A percentile compares a stretch with the other conserved stretches of the same genome.
phyloP scores from a whole-genome alignment of 2,797 vertebrate species.

The Sternotherus odoratus region DNA sequence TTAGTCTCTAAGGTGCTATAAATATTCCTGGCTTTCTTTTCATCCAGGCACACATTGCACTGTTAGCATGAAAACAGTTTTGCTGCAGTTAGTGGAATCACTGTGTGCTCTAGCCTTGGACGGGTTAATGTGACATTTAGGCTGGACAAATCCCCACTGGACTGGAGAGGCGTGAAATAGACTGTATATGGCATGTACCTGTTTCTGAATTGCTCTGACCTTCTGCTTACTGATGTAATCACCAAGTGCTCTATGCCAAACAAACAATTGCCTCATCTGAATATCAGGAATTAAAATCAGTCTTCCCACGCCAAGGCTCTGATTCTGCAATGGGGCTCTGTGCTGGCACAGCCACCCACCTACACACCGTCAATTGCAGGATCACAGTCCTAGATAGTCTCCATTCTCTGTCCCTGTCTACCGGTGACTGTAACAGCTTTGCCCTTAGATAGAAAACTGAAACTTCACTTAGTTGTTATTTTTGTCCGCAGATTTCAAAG shows the following conservation, averaged over 20 bases:
- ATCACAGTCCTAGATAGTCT: background rate
- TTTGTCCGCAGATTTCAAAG: constrained; percentile 6
- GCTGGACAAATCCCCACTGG: rapidly evolving
- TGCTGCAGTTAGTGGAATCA: background rate
- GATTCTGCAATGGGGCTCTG: background rate
- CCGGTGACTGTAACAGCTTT: background rate
- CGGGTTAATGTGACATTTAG: rapidly evolving
- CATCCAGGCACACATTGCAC: background rate
- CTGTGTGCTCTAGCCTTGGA: background rate
- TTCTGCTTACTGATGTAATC: background rate
- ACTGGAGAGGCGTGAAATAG: rapidly evolving
- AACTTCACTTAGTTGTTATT: background rate
- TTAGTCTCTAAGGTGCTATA: too few relatives aligned
- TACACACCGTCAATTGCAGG: background rate
- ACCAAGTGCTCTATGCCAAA: rapidly evolving
- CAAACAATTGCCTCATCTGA: background rate
- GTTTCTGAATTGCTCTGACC: background rate
- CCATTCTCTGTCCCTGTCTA: background rate
- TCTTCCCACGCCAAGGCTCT: rapidly evolving
- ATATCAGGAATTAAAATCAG: background rate
- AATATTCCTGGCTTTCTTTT: too few relatives aligned
- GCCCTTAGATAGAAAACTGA: background rate
- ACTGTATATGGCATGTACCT: background rate
- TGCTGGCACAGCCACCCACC: rapidly evolving
- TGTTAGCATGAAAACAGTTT: background rate